phyloP scores from a whole-genome alignment of 2,113 vertebrate genomes.

The Pipa parva region DNA sequence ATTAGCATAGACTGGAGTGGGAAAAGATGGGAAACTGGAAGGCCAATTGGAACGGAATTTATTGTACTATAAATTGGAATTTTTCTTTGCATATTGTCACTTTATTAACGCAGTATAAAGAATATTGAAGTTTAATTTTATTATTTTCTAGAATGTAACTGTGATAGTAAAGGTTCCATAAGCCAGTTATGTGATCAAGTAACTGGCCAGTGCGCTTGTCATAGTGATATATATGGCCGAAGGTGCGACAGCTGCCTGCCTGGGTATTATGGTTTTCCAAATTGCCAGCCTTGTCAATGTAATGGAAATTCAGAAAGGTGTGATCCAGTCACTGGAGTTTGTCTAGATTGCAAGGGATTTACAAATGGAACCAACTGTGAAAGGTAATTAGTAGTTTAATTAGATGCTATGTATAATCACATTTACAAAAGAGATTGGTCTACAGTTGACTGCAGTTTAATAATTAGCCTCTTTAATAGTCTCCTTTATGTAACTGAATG shows the following conservation, averaged over 20 bases:
- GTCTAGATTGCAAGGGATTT: conserved; percentile 63
- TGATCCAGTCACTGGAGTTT: conserved; percentile 60
- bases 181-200: conserved; percentile 68
- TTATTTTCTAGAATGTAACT: conserved; percentile 67
- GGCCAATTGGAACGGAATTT: too few species aligned
- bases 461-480: too few species aligned
- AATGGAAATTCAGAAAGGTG: conserved; percentile 68
- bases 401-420: too few species aligned
- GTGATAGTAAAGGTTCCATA: conserved; percentile 68
- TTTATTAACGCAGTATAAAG: too few species aligned
- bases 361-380: conserved; percentile 68
- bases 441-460: too few species aligned
- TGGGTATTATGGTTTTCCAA: conserved; percentile 75
- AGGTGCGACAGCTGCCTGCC: conserved; percentile 66
- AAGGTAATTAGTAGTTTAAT: background rate
- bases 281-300: conserved; percentile 69
- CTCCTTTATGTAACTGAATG: too few species aligned
- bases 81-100: too few species aligned
- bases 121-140: background rate
- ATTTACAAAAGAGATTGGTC: too few species aligned
- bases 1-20: too few species aligned
- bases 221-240: conserved; percentile 53
- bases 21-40: too few species aligned
- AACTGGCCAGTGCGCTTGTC: conserved; percentile 75
- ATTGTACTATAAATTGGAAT: too few species aligned